Evolutionary conservation across 2,888 invertebrate genomes (phyloP).

Genomic region (Dryadula phaetusa): DNA sequence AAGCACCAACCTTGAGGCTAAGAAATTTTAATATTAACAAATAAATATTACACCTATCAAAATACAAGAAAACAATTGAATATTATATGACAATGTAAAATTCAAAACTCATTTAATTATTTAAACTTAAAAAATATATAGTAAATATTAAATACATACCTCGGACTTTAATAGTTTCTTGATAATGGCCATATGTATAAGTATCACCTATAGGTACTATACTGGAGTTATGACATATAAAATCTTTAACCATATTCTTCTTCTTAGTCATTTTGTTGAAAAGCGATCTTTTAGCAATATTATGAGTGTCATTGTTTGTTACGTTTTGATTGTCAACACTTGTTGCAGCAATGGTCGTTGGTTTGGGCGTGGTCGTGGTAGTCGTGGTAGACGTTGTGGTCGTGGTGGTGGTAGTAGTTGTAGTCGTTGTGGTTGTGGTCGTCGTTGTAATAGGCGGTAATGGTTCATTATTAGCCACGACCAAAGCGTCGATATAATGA

Average conservation of each 20-base stretch:
- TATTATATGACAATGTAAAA: too few species aligned
- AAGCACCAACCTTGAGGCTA: too few species aligned
- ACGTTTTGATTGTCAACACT: constrained; percentile 45
- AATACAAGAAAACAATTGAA: background rate
- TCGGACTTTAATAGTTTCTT: constrained; percentile 86
- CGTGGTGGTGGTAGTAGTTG: constrained; percentile 72
- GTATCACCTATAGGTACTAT: constrained; percentile 86
- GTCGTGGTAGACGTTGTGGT: constrained; percentile 64
- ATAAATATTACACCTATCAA: background rate
- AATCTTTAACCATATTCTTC: constrained; percentile 52
- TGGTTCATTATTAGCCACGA: constrained; percentile 88
- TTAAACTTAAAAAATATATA: constrained; percentile 6
- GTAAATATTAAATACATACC: constrained; percentile 71
- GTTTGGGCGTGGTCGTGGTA: constrained; percentile 52
- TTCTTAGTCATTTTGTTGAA: constrained; percentile 55
- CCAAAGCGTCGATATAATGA: constrained; percentile 88
- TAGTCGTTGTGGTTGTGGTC: constrained; percentile 73
- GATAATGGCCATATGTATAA: constrained; percentile 90
- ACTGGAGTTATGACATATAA: constrained; percentile 78
- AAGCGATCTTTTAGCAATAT: constrained; percentile 56
- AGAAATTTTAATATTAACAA: background rate
- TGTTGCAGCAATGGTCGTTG: constrained; percentile 51
- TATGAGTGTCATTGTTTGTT: constrained; percentile 51
- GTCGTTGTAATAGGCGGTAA: constrained; percentile 81
- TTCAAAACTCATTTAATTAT: too few species aligned